These are phyloP conservation scores for Coilia nasus DNA, from an alignment of 2,797 vertebrate genomes.

Conservation along the genomic window DNA sequence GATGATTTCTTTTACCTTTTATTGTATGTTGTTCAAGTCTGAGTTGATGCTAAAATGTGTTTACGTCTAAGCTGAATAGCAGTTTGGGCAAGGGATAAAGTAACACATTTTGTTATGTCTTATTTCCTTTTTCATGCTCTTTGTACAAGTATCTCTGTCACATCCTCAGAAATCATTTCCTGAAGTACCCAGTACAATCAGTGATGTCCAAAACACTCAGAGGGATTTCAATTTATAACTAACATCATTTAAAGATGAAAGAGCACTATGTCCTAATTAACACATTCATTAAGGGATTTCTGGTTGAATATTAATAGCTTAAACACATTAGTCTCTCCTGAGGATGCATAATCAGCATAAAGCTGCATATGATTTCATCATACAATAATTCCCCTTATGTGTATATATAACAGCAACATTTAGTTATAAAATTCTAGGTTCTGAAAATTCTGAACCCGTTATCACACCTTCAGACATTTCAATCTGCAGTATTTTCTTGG, in stretches of 20 bases:
- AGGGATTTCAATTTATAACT: background rate
- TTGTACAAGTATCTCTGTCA: background rate
- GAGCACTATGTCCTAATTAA: conserved; percentile 17
- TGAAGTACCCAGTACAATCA: background rate
- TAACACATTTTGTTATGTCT: background rate
- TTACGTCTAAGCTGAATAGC: background rate
- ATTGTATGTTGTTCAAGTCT: background rate
- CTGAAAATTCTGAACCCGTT: background rate
- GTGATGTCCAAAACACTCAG: background rate
- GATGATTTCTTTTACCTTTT: background rate
- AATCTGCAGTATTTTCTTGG: background rate
- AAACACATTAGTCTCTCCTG: conserved; percentile 2
- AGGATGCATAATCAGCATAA: conserved; percentile 24
- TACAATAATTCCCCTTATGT: background rate
- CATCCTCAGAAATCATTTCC: background rate
- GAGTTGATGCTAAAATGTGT: background rate
- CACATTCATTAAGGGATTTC: conserved; percentile 2
- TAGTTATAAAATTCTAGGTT: background rate
- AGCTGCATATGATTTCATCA: background rate
- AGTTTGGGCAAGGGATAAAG: background rate
- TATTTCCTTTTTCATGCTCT: background rate
- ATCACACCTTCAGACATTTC: background rate
- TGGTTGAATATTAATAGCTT: conserved; percentile 21
- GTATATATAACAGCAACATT: background rate
- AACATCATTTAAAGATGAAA: conserved; percentile 17